Conservation (phyloP, 1,140 invertebrate genomes). For the Saxidomus purpurata region DNA sequence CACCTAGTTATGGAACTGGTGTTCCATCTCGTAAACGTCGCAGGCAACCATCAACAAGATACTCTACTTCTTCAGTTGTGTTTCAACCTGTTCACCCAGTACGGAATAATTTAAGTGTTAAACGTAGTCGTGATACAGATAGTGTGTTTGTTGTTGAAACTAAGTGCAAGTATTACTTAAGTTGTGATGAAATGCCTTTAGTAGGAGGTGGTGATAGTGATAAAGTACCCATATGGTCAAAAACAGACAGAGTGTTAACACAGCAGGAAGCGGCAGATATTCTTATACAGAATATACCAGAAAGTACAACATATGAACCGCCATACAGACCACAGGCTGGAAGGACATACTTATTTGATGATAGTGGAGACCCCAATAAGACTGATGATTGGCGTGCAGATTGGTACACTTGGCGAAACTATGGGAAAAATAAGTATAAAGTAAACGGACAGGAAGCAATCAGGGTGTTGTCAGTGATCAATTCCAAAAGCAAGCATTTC, state of each 20-base stretch:
- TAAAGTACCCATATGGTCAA: neutral
- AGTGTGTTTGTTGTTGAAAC: neutral
- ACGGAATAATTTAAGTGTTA: neutral
- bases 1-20: neutral
- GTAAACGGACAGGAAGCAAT: neutral
- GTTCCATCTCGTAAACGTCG: neutral
- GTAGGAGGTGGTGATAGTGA: slow-evolving; percentile 17
- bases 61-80: neutral
- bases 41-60: neutral
- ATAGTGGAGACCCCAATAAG: neutral
- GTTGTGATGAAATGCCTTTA: neutral
- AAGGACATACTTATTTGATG: slow-evolving; percentile 9
- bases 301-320: slow-evolving; percentile 1
- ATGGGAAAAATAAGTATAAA: slow-evolving; percentile 9
- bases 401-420: slow-evolving; percentile 27
- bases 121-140: too few relatives aligned
- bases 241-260: neutral
- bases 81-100: neutral
- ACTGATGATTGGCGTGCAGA: slow-evolving; percentile 38
- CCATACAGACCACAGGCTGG: slow-evolving; percentile 17
- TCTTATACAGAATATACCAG: slow-evolving; percentile 3
- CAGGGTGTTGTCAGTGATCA: neutral
- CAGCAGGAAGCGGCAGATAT: slow-evolving; percentile 15
- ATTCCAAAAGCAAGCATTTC: slow-evolving; percentile 49
- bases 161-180: neutral